Conservation (phyloP, 2,113 vertebrate genomes). For the Calidris pugnax region DNA sequence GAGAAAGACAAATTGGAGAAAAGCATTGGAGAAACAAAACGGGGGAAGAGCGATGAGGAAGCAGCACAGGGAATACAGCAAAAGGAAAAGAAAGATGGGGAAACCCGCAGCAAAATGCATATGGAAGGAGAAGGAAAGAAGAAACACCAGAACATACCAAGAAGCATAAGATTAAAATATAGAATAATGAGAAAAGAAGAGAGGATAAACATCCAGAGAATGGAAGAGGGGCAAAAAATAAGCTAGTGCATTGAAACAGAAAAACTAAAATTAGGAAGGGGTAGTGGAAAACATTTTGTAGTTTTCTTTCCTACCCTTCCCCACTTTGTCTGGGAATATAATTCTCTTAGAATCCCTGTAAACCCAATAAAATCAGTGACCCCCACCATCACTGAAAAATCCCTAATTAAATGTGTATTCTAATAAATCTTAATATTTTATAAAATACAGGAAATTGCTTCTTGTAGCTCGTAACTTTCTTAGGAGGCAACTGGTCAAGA, state of each 20-base stretch:
- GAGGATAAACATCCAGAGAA: not conserved
- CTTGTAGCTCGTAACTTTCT: not conserved
- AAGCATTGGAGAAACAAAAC: not conserved
- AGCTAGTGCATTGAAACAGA: not conserved
- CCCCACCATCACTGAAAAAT: not conserved
- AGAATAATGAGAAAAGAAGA: not conserved
- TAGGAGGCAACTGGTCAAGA: not conserved
- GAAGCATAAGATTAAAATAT: not conserved
- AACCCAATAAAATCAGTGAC: not conserved
- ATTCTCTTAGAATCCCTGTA: not conserved
- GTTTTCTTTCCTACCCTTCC: not conserved
- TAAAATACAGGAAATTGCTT: not conserved
- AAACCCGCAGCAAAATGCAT: rapidly evolving
- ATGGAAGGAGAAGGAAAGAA: not conserved
- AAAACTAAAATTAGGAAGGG: not conserved
- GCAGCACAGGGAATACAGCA: not conserved
- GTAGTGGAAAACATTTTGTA: not conserved
- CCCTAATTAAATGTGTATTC: not conserved
- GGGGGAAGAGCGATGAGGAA: not conserved
- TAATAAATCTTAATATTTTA: not conserved
- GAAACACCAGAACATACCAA: not conserved
- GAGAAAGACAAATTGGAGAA: not conserved
- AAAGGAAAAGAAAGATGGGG: not conserved
- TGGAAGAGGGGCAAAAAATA: not conserved
- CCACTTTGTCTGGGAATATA: not conserved